phyloP scores from a whole-genome alignment of 1,140 invertebrate genomes.

The Drosophila sturtevanti region DNA sequence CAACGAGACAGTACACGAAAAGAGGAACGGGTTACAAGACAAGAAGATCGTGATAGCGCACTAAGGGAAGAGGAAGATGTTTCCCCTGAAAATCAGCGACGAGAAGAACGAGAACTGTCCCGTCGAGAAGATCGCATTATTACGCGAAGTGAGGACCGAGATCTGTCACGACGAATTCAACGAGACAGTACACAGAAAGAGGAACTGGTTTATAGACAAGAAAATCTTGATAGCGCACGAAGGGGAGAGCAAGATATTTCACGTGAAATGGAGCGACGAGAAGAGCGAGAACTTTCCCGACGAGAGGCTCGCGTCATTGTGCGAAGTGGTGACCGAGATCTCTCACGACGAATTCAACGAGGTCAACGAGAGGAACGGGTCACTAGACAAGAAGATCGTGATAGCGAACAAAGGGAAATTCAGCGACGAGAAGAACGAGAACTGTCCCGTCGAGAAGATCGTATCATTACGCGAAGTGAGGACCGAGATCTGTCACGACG shows the following conservation, averaged over 20 bases:
- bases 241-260: not conserved
- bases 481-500: not conserved
- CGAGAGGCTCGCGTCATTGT: not conserved
- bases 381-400: not conserved
- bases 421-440: not conserved
- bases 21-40: not conserved
- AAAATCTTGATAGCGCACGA: not conserved
- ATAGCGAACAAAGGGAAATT: not conserved
- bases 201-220: not conserved
- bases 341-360: not conserved
- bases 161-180: not conserved
- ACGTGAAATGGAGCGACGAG: not conserved
- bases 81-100: not conserved
- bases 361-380: not conserved
- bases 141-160: not conserved
- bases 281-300: not conserved
- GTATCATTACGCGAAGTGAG: not conserved
- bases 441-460: constrained; percentile 7
- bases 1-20: not conserved
- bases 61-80: not conserved
- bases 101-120: not conserved
- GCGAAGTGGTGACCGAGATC: constrained; percentile 11
- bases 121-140: no score
- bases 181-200: not conserved
- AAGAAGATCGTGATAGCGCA: not conserved